A percentile compares a stretch with the other conserved stretches of the same genome.
Conservation (phyloP, 2,797 vertebrate genomes). For the Coccyzus lansbergi region DNA sequence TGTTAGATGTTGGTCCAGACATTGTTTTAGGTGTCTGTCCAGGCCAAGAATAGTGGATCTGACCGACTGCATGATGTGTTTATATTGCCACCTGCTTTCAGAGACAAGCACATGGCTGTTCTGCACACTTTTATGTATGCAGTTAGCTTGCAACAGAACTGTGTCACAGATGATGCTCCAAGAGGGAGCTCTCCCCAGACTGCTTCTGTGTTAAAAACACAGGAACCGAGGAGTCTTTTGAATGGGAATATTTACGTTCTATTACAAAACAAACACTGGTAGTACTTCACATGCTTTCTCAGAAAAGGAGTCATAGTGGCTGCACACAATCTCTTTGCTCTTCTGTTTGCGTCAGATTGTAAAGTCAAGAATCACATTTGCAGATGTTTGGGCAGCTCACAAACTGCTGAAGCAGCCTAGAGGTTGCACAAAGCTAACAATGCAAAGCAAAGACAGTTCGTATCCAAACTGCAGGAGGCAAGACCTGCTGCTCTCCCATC, state of each 20-base stretch:
- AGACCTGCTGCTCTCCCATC: not conserved
- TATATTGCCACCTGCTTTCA: conserved; percentile 85
- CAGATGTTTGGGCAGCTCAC: conserved; percentile 7
- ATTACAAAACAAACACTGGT: conserved; percentile 43
- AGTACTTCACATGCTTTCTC: conserved; percentile 1
- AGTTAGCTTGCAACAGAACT: not conserved
- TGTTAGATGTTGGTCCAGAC: conserved; percentile 86
- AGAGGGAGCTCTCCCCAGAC: not conserved
- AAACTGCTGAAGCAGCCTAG: conserved; percentile 6
- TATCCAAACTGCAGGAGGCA: not conserved
- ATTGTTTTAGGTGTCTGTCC: conserved; percentile 86
- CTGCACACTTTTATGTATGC: not conserved
- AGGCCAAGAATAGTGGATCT: conserved; percentile 81
- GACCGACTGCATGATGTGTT: conserved; percentile 82
- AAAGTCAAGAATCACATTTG: not conserved
- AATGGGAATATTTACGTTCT: conserved; percentile 17
- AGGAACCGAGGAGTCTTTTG: conserved; percentile 1
- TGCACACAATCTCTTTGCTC: not conserved
- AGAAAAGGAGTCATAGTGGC: conserved; percentile 30
- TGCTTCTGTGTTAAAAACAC: not conserved
- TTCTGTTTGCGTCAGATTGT: conserved; percentile 10
- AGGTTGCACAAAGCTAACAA: not conserved
- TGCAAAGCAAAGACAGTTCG: not conserved
- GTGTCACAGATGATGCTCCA: not conserved
- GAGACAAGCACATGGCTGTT: not conserved